Evolutionary conservation across 2,113 vertebrate genomes (phyloP).

Genomic region (Rhodinocichla rosea): DNA sequence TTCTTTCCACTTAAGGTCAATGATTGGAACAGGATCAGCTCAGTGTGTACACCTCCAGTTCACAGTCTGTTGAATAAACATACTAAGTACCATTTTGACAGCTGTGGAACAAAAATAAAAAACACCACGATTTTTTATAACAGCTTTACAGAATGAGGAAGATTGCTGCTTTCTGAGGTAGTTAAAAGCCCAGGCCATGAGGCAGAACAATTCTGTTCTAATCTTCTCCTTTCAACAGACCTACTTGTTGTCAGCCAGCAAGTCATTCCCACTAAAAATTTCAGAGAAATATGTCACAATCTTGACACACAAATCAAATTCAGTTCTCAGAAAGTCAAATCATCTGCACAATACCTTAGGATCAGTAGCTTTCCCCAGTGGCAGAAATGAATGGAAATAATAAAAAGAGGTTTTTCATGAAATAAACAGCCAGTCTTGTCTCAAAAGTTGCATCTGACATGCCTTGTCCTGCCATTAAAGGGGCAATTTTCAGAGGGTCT

Average conservation of each 20-base stretch:
- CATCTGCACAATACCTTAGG: neutral
- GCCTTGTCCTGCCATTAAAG: neutral
- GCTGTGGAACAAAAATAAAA: neutral
- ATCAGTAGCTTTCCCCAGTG: neutral
- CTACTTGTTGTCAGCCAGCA: neutral
- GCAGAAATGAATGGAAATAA: neutral
- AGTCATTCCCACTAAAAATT: neutral
- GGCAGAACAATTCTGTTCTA: neutral
- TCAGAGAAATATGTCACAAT: neutral
- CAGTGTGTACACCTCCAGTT: neutral
- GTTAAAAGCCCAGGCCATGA: neutral
- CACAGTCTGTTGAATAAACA: slow-evolving; percentile 21
- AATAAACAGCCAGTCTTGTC: neutral
- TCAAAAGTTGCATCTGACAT: neutral
- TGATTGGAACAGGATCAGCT: slow-evolving; percentile 33
- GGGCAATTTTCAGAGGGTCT: neutral
- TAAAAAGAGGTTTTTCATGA: neutral
- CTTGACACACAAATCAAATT: neutral
- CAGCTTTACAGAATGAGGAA: neutral
- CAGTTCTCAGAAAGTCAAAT: neutral
- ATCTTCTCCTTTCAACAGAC: neutral
- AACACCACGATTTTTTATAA: neutral
- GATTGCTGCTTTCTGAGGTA: neutral
- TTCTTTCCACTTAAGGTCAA: slow-evolving; percentile 46
- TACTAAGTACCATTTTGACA: slow-evolving; percentile 12